Evolutionary conservation across 2,113 vertebrate species (phyloP).

Genomic region (Eulacestoma nigropectus): DNA sequence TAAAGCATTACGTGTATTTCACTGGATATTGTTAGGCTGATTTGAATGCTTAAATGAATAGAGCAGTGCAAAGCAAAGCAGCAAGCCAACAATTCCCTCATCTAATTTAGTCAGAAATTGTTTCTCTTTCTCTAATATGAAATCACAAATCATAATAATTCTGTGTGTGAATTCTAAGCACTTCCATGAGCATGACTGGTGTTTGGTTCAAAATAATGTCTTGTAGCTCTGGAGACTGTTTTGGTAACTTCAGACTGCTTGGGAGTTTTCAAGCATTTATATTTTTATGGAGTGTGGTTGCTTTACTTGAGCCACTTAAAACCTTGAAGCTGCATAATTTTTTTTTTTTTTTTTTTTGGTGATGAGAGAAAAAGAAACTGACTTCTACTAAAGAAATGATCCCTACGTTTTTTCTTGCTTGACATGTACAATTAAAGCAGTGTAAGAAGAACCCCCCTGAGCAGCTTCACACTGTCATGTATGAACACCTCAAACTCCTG

Average conservation of each 20-base stretch:
- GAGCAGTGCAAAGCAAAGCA: neutral
- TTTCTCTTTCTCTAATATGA: neutral
- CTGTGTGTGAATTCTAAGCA: neutral
- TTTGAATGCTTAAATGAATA: neutral
- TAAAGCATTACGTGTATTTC: neutral
- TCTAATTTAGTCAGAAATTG: neutral
- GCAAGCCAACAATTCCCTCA: neutral
- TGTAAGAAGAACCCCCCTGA: neutral
- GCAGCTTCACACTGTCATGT: neutral
- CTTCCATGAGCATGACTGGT: neutral
- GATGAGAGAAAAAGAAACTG: neutral
- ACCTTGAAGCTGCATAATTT: neutral
- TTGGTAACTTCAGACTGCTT: neutral
- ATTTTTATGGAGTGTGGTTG: neutral
- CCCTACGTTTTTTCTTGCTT: neutral
- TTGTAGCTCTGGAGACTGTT: neutral
- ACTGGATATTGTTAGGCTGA: neutral
- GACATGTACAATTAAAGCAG: neutral
- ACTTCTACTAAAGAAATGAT: neutral
- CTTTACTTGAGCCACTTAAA: neutral
- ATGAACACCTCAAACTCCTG: neutral
- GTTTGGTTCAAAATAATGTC: neutral
- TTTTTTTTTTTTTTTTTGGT: neutral
- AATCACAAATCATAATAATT: neutral
- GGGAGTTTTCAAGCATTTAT: neutral